Conservation (phyloP, 2,113 vertebrate species). For the Mesocricetus auratus region DNA sequence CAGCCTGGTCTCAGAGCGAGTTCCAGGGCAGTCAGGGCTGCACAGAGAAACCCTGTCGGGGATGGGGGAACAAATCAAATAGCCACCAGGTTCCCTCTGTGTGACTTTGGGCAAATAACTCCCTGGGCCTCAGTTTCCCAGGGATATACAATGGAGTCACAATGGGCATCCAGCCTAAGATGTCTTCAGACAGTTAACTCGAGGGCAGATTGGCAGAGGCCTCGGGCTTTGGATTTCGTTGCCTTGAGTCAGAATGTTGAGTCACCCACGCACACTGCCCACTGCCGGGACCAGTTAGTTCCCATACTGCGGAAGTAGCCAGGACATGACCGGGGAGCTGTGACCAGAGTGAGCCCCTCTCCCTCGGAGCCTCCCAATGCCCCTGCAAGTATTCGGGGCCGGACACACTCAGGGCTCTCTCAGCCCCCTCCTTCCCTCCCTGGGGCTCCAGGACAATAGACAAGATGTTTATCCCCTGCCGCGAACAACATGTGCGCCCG, state of each 20-base stretch:
- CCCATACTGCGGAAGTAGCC: background rate
- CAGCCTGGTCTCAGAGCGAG: background rate
- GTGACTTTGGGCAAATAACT: background rate
- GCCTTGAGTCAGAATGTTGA: background rate
- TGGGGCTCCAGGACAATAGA: conserved; percentile 74
- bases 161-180: background rate
- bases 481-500: conserved; percentile 80
- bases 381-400: background rate
- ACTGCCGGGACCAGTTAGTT: background rate
- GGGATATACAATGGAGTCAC: background rate
- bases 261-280: background rate
- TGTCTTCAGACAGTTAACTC: background rate
- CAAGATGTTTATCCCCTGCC: conserved; percentile 82
- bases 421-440: background rate
- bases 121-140: background rate
- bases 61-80: too few species aligned
- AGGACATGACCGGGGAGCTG: too few species aligned
- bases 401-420: background rate
- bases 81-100: background rate
- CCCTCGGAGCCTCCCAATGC: background rate
- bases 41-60: background rate
- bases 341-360: background rate
- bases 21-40: background rate
- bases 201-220: background rate
- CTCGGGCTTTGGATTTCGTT: background rate